A percentile compares a stretch with the other conserved stretches of the same genome.
Conservation (phyloP, 53 echinoderm and acorn worm genomes). For the Patiria pectinifera region DNA sequence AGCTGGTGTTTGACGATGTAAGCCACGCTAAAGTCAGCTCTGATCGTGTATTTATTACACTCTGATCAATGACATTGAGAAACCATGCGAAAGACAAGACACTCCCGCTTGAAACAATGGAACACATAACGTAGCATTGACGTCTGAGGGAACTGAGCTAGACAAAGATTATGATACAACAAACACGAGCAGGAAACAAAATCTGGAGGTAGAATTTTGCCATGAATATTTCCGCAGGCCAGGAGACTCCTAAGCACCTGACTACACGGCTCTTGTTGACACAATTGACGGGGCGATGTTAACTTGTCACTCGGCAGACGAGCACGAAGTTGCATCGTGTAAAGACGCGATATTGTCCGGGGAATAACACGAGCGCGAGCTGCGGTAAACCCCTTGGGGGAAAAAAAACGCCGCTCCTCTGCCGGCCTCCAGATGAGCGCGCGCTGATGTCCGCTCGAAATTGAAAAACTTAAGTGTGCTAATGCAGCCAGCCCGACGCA, state of each 20-base stretch:
- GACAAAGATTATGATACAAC: not conserved
- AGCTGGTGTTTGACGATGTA: too few relatives aligned
- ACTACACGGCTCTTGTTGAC: not conserved
- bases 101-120: too few relatives aligned
- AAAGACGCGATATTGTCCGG: not conserved
- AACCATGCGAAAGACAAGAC: too few relatives aligned
- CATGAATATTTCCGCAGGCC: not conserved
- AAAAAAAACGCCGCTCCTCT: not conserved
- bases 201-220: not conserved
- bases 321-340: not conserved
- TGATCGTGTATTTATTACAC: too few relatives aligned
- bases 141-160: too few relatives aligned
- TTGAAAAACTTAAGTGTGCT: slow-evolving; percentile 6
- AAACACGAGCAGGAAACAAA: not conserved
- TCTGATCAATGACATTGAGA: too few relatives aligned
- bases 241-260: not conserved
- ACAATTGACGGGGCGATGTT: not conserved
- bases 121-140: too few relatives aligned
- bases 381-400: not conserved
- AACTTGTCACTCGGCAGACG: not conserved
- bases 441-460: slow-evolving; percentile 2
- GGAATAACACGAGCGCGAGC: slow-evolving; percentile 1
- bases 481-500: not conserved
- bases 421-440: not conserved
- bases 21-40: too few relatives aligned